These are phyloP conservation scores for Glaucidium brasilianum DNA, from an alignment of 2,113 vertebrate genomes.

Conservation along the genomic window DNA sequence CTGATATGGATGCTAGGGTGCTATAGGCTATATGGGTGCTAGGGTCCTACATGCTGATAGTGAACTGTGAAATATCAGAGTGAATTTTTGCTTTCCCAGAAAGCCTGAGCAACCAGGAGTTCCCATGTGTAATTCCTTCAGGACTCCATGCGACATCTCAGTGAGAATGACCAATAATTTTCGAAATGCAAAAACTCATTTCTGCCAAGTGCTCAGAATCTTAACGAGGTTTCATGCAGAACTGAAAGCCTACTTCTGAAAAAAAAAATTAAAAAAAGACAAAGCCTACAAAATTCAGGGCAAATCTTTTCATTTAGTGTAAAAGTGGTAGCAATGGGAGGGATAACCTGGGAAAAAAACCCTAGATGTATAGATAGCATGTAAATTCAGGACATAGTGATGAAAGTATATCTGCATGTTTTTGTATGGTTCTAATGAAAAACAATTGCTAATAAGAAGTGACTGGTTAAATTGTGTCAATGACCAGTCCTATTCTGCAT, in stretches of 20 bases:
- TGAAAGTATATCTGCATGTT: neutral
- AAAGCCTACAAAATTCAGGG: neutral
- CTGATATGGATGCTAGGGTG: neutral
- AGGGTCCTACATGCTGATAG: neutral
- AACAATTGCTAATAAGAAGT: slow-evolving; percentile 30
- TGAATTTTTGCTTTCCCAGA: neutral
- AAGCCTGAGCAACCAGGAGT: neutral
- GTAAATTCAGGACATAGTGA: neutral
- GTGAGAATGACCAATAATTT: neutral
- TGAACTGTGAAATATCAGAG: neutral
- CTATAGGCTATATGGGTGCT: neutral
- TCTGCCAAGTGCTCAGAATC: neutral
- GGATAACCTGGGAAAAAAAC: neutral
- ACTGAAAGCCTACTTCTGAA: neutral
- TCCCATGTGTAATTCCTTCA: neutral
- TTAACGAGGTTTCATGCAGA: neutral
- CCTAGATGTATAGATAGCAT: neutral
- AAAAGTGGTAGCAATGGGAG: neutral
- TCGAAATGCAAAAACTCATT: neutral
- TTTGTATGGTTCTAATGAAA: neutral
- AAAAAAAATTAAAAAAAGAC: too few relatives aligned
- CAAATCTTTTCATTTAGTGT: neutral
- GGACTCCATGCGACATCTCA: neutral
- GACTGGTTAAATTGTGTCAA: slow-evolving; percentile 46
- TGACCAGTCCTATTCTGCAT: slow-evolving; percentile 23